Evolutionary conservation across 2,888 invertebrate species (phyloP).

Genomic region (Octonoba sinensis): DNA sequence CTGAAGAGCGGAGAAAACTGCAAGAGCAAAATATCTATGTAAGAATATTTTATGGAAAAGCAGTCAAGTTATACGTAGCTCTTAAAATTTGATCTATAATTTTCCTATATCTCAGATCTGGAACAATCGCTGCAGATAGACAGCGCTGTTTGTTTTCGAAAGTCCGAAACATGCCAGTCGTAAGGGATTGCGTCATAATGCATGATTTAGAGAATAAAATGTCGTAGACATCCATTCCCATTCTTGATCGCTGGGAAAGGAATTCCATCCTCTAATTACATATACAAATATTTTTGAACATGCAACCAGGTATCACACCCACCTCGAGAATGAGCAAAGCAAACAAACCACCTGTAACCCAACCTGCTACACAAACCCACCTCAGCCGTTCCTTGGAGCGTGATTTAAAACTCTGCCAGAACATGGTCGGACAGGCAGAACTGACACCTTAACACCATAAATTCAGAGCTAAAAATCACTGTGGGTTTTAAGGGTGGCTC

Average conservation of each 20-base stretch:
- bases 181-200: too few relatives aligned
- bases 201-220: too few relatives aligned
- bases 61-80: too few relatives aligned
- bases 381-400: neutral
- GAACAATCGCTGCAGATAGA: too few relatives aligned
- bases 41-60: too few relatives aligned
- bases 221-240: neutral
- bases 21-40: too few relatives aligned
- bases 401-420: constrained; percentile 14
- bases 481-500: constrained; percentile 8
- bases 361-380: neutral
- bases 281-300: neutral
- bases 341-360: constrained; percentile 10
- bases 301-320: neutral
- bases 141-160: too few relatives aligned
- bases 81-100: too few relatives aligned
- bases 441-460: constrained; percentile 23
- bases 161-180: too few relatives aligned
- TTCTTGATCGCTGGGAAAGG: neutral
- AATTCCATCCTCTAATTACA: constrained; percentile 15
- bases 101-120: too few relatives aligned
- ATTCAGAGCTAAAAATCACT: constrained; percentile 5
- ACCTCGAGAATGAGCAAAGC: constrained; percentile 4
- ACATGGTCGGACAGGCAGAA: constrained; percentile 2
- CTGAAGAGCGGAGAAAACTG: too few relatives aligned